Conservation (phyloP, 2,888 invertebrate species). For the Junonia oenone region DNA sequence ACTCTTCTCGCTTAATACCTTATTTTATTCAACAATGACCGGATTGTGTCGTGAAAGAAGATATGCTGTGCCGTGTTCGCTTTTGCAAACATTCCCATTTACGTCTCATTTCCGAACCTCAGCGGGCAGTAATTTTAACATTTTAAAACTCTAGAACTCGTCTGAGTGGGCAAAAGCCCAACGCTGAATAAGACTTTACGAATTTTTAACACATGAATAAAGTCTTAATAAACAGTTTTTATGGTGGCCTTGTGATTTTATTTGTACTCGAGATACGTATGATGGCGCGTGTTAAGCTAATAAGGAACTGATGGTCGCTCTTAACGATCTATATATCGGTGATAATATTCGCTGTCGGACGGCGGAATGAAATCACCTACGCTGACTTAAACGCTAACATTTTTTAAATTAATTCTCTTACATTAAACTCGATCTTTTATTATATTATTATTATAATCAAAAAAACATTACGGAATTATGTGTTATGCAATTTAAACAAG, state of each 20-base stretch:
- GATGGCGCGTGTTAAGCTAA: constrained; percentile 69
- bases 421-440: neutral
- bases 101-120: constrained; percentile 60
- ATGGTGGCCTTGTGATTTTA: constrained; percentile 70
- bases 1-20: constrained; percentile 53
- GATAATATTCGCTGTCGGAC: constrained; percentile 53
- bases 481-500: too few relatives aligned
- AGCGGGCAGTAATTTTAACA: constrained; percentile 63
- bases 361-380: constrained; percentile 55
- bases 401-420: neutral
- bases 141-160: constrained; percentile 65
- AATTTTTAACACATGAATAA: constrained; percentile 70
- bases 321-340: constrained; percentile 56
- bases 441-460: too few relatives aligned
- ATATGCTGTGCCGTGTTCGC: constrained; percentile 54
- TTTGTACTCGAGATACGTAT: constrained; percentile 67
- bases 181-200: constrained; percentile 71
- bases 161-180: constrained; percentile 48
- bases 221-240: constrained; percentile 75
- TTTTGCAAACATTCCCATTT: constrained; percentile 64
- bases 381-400: constrained; percentile 31
- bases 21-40: constrained; percentile 59
- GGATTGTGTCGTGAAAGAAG: constrained; percentile 58
- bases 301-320: constrained; percentile 64
- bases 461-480: too few relatives aligned